Base-by-base conservation (phyloP, 2,797 vertebrate genomes). In the Centroberyx gerrardi region DNA sequence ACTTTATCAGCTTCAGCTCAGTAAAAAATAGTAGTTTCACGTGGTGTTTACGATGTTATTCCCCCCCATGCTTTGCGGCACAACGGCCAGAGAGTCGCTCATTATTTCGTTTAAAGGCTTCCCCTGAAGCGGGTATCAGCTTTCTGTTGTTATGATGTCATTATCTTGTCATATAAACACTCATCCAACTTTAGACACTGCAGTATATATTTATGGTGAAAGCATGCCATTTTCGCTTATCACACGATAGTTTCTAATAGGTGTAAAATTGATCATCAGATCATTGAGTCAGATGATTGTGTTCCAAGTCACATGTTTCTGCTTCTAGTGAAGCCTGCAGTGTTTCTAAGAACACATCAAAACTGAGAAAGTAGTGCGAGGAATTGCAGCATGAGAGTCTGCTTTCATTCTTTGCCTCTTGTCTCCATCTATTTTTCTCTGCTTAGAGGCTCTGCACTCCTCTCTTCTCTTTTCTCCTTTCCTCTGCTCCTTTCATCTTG, bases 1-100 rank as follows among this genome's bases (percentile, higher is more conserved):
- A 42, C 74, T 88, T 87, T 81, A 91, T 90, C 85, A 89, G 79
- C 72, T 58, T 76, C 64, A 64, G 54, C 38, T 36, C 42, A 38
- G 68, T 62, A 60, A 80, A 76, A 75, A 71, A 67, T 15, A 80
- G 18, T 17, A 38, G 52, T 63, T 86, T 72, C 77, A 79, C 51
- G 18, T 54, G 67, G 68, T 63, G 75, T 83, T 88, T 81, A 82
- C 76, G 67, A 48, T 56, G 55, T 70, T 60, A 29, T n/a, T 14
- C 58, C 33, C 46, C 29, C 13, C 54, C n/a, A 46, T 13, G 8
- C 53, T 68, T 60, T 80, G 38, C 0, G 28, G 44, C 52, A 62
- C 54, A 71, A 74, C 18, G 48, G 46, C 15, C 10, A 5, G 27
- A 56, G 42, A 78, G 44, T 63, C 22, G 17, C 63, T 81, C 55